Percentiles rank a stretch among this genome's conserved stretches.
Evolutionary conservation across 2,113 vertebrate species (phyloP).

Genomic region (Ceyx margarethae): DNA sequence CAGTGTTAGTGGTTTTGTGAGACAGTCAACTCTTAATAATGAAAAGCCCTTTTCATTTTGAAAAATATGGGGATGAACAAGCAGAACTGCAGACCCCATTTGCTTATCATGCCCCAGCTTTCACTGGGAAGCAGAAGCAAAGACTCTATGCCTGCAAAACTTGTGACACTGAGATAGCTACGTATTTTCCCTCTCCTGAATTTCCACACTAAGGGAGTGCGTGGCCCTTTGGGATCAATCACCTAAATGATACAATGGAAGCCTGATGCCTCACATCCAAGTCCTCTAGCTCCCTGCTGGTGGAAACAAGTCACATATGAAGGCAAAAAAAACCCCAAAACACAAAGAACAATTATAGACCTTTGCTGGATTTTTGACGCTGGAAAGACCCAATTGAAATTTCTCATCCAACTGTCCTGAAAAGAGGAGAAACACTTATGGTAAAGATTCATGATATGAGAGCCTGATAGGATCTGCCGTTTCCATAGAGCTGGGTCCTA

Average conservation of each 20-base stretch:
- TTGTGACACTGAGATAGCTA: not conserved
- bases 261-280: not conserved
- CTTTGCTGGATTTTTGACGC: not conserved
- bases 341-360: not conserved
- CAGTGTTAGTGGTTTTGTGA: not conserved
- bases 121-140: not conserved
- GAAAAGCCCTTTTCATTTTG: not conserved
- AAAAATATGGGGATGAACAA: not conserved
- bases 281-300: not conserved
- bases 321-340: not conserved
- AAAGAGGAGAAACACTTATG: conserved; percentile 77
- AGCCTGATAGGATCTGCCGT: conserved; percentile 85
- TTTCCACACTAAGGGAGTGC: not conserved
- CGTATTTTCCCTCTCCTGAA: not conserved
- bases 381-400: conserved; percentile 55
- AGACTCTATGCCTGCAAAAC: not conserved
- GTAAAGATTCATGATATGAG: conserved; percentile 85
- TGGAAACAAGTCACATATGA: rapidly evolving
- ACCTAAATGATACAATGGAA: not conserved
- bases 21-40: not conserved
- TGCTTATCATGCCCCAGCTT: not conserved
- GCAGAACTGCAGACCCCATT: not conserved
- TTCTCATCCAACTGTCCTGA: conserved; percentile 55
- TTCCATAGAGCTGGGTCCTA: conserved; percentile 87
- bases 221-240: not conserved